A percentile compares a stretch with the other conserved stretches of the same genome.
These are phyloP conservation scores for Strigamia maritima DNA, from an alignment of 2,888 invertebrate species.

Conservation along the genomic window DNA sequence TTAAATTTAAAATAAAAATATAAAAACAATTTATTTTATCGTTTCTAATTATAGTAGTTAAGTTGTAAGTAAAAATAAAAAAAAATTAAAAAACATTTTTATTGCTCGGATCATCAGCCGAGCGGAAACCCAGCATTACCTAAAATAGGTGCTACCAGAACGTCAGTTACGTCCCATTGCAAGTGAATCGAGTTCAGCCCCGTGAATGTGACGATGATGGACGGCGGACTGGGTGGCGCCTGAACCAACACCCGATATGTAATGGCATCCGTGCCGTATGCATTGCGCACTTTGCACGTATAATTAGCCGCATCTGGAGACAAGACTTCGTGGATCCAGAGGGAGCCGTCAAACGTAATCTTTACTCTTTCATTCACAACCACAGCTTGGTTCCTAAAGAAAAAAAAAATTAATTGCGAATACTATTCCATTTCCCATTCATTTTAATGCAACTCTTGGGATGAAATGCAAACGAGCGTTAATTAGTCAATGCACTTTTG, in stretches of 20 bases:
- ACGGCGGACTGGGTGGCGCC: conserved; percentile 40
- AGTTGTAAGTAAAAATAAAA: too few relatives aligned
- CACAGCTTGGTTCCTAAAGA: conserved; percentile 39
- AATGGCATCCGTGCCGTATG: conserved; percentile 89
- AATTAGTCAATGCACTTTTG: conserved; percentile 1
- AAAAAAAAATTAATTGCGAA: background rate
- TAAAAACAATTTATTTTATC: background rate
- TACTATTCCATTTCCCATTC: background rate
- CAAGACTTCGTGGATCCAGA: conserved; percentile 82
- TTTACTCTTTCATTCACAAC: conserved; percentile 68
- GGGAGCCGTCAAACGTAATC: conserved; percentile 83
- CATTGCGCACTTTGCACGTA: conserved; percentile 87
- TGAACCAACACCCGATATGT: conserved; percentile 84
- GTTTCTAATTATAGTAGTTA: too few relatives aligned
- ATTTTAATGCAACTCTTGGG: background rate
- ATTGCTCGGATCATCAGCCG: too few relatives aligned
- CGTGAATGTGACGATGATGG: conserved; percentile 8
- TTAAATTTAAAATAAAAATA: background rate
- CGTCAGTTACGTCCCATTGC: conserved; percentile 18
- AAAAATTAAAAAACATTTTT: too few relatives aligned
- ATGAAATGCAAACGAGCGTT: background rate
- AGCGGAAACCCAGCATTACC: background rate
- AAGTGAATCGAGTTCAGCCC: conserved; percentile 36
- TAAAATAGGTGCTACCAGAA: background rate
- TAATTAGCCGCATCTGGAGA: conserved; percentile 90